Evolutionary conservation across 2,113 vertebrate genomes (phyloP), one percentile per base, ranked within the genome.

Genomic region (Gnathonemus echidnorhynchus): DNA sequence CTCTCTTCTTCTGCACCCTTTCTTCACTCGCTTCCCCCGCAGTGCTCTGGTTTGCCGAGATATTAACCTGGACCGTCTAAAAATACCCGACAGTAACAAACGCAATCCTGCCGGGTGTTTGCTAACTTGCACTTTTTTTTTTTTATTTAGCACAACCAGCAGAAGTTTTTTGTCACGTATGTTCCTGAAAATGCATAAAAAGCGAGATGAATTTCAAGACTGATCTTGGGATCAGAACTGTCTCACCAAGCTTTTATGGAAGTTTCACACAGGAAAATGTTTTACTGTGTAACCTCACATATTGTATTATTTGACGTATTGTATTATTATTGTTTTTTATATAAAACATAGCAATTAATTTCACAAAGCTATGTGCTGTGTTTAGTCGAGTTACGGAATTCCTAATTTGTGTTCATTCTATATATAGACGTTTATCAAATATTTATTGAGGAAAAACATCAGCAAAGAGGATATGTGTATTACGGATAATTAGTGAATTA

Each of bases 11-110:
- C 93, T 92, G 92, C 93, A 93, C 93, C 50, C 89, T 90, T 92
- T 94, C 93, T 94, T 93, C 93, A 94, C 92, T 95, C 92, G 94
- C 93, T 93, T 94, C 93, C 91, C 91, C 92, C 90, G 39, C 92
- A 91, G 91, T 90, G 58, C 53, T 50, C 27, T 1, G 66, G 46
- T 91, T 46, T 85, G 92, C 93, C 93, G 90, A 94, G 93, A 94
- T 94, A 93, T 94, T 93, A 93, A 92, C 93, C 92, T 93, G 89
- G 90, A 92, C 92, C 92, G 90, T 90, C 92, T 92, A 94, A 94
- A 94, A 94, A 95, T 77, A 92, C 93, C 92, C 92, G 91, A 27
- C 58, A 90, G 92, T 93, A 91, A 94, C 62, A 62, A 90, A 90
- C 90, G 89, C 90, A 91, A 94, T 94, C 92, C 49, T 53, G 17